Conservation (phyloP, 2,888 invertebrate species). For the Malacosoma neustria region DNA sequence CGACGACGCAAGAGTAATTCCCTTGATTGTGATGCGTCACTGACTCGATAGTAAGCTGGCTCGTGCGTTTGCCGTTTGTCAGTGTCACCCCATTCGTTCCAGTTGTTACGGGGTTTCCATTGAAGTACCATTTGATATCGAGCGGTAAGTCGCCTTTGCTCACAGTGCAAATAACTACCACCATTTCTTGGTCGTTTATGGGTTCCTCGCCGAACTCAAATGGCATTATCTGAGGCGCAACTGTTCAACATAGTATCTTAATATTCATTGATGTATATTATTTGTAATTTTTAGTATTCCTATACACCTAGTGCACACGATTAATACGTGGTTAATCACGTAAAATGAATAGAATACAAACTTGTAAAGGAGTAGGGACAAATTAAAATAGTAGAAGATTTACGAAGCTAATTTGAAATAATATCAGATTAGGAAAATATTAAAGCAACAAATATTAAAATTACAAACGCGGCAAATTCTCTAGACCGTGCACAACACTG, state of each 20-base stretch:
- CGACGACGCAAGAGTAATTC: slow-evolving; percentile 77
- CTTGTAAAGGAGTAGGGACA: too few relatives aligned
- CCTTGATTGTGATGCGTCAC: slow-evolving; percentile 76
- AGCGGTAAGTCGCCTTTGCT: slow-evolving; percentile 86
- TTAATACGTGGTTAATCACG: too few relatives aligned
- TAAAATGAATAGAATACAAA: too few relatives aligned
- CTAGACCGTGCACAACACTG: background rate
- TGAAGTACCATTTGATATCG: slow-evolving; percentile 81
- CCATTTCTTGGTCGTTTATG: slow-evolving; percentile 80
- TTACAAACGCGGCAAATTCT: background rate
- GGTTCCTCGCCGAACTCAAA: slow-evolving; percentile 82
- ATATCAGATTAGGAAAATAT: slow-evolving; percentile 14
- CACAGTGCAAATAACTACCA: slow-evolving; percentile 81
- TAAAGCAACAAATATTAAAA: slow-evolving; percentile 11
- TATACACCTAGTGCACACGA: too few relatives aligned
- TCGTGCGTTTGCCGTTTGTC: slow-evolving; percentile 73
- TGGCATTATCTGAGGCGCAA: slow-evolving; percentile 81
- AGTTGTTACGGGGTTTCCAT: slow-evolving; percentile 49
- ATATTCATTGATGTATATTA: slow-evolving; percentile 4
- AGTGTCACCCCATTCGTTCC: slow-evolving; percentile 70
- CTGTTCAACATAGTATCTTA: slow-evolving; percentile 40
- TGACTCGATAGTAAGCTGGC: slow-evolving; percentile 77
- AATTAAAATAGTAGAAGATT: too few relatives aligned
- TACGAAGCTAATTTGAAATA: background rate
- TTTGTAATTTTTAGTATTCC: too few relatives aligned